These are phyloP conservation scores for Julus scandinavius DNA, from an alignment of 2,888 invertebrate genomes.

Conservation along the genomic window DNA sequence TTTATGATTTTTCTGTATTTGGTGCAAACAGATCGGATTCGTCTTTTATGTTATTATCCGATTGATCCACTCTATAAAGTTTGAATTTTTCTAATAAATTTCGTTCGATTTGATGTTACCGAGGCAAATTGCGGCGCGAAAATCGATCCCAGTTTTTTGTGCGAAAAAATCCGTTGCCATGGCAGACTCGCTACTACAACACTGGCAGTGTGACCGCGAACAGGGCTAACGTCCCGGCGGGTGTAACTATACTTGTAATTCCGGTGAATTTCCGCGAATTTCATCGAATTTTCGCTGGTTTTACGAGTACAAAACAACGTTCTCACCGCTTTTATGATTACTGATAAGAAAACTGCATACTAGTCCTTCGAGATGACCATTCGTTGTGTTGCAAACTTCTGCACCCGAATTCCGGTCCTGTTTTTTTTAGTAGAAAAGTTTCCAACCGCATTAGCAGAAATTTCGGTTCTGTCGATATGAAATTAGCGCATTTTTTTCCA, in stretches of 20 bases:
- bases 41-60: background rate
- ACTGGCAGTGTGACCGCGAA: constrained; percentile 35
- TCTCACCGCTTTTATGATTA: too few species aligned
- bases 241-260: background rate
- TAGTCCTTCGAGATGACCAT: too few species aligned
- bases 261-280: background rate
- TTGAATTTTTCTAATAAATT: background rate
- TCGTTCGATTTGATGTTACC: background rate
- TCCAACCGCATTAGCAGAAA: too few species aligned
- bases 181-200: constrained; percentile 34
- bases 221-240: background rate
- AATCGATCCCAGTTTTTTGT: background rate
- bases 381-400: too few species aligned
- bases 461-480: too few species aligned
- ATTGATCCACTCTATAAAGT: background rate
- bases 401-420: too few species aligned
- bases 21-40: background rate
- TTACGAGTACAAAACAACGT: too few species aligned
- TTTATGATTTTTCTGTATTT: background rate
- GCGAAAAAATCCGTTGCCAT: constrained; percentile 21
- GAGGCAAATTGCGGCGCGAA: background rate
- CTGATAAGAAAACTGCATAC: too few species aligned
- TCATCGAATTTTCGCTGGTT: background rate
- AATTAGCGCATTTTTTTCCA: too few species aligned
- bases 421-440: too few species aligned